Evolutionary conservation across 2,888 invertebrate genomes (phyloP), one percentile per base, ranked within the genome.

Genomic region (Strigamia maritima): DNA sequence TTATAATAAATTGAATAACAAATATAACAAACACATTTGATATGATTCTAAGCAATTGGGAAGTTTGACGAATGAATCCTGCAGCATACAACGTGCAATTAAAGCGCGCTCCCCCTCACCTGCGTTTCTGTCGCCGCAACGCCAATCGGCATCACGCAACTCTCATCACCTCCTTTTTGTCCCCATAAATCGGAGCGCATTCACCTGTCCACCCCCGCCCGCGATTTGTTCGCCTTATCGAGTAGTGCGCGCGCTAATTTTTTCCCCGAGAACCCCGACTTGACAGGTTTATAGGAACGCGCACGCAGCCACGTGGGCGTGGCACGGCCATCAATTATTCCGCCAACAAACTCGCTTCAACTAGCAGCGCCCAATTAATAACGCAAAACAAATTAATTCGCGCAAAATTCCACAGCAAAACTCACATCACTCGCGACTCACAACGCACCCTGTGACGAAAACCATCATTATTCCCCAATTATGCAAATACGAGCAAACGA

Each of bases 281-380:
- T 70, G 70, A 70, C 70, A 70, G 70, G 70, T 70, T 70, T 70
- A 70, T 70, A 70, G 70, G 70, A 70, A 70, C 70, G 70, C 70
- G 70, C 70, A 70, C 70, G 70, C 70, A 70, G 70, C 70, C 26
- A 70, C 70, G 70, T 70, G 70, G 70, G 70, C 70, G 70, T 70
- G 70, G 70, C 70, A 28, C 70, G 26, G 12, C 70, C 70, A 70
- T 70, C 70, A 70, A 70, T 70, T 70, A 70, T 70, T 70, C 28
- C 70, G 70, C 70, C 70, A 70, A 70, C 70, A 70, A 70, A 70
- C 70, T 70, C 70, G 70, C 26, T 28, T 70, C 70, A 70, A 70
- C 70, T 70, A 14, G 2, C 24, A 28, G 70, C 70, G 70, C 24
- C 70, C 70, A 70, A 70, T 70, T 70, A 70, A 70, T 70, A 70